Evolutionary conservation across 2,888 invertebrate genomes (phyloP).

Genomic region (Plagodis dolabraria): DNA sequence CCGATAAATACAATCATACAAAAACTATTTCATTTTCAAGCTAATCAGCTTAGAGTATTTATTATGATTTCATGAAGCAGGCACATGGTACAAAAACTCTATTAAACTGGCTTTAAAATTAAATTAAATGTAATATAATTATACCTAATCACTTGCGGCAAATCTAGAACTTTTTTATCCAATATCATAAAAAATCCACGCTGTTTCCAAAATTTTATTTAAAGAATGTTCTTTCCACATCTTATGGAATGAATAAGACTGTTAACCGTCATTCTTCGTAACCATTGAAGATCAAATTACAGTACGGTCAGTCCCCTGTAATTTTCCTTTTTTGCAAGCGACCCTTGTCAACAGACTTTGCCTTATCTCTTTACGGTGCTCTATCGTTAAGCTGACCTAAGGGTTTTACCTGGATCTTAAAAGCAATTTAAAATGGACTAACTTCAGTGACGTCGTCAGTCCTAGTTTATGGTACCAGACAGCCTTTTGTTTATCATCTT

Average conservation of each 20-base stretch:
- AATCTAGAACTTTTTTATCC: slow-evolving; percentile 6
- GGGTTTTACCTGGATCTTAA: slow-evolving; percentile 51
- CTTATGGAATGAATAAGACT: slow-evolving; percentile 30
- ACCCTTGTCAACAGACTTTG: slow-evolving; percentile 69
- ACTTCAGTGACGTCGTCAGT: slow-evolving; percentile 4
- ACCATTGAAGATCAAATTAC: slow-evolving; percentile 58
- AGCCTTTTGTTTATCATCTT: neutral
- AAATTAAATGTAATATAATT: too few relatives aligned
- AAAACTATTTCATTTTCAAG: too few relatives aligned
- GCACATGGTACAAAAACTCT: too few relatives aligned
- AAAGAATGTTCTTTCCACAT: slow-evolving; percentile 16
- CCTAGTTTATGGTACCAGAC: slow-evolving; percentile 2
- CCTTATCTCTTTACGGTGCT: slow-evolving; percentile 63
- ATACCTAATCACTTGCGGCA: too few relatives aligned
- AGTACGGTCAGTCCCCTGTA: slow-evolving; percentile 65
- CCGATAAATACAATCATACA: too few relatives aligned
- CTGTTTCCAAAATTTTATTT: neutral
- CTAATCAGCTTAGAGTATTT: too few relatives aligned
- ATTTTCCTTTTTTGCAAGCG: slow-evolving; percentile 64
- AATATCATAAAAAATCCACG: slow-evolving; percentile 4
- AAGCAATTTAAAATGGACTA: slow-evolving; percentile 26
- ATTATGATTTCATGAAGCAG: too few relatives aligned
- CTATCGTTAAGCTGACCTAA: slow-evolving; percentile 67
- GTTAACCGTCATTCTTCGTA: slow-evolving; percentile 46
- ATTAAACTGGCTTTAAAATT: too few relatives aligned